Evolutionary conservation across 2,113 vertebrate species (phyloP), one percentile per base, ranked within the genome.

Genomic region (Pseudopipra pipra): DNA sequence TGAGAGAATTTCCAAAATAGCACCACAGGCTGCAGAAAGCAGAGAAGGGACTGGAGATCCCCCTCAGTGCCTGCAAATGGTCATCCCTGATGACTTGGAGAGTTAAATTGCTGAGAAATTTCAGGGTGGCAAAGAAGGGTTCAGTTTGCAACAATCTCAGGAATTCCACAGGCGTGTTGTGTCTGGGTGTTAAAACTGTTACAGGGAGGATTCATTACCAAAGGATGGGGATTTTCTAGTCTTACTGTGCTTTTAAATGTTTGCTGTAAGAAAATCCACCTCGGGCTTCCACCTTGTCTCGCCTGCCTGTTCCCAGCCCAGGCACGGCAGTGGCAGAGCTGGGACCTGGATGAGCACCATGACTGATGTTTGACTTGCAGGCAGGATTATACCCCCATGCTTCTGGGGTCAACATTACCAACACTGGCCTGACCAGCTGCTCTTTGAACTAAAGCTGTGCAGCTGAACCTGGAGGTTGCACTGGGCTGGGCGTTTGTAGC

Each of bases 1-100:
- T 71, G 92, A 94, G 88, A 68, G 68, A 90, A 95, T 95, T 94
- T 78, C 93, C 49, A 93, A 86, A 96, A 96, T 87, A 95, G 80
- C 93, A 72, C 56, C 0, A 0, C 37, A 28, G 73, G 85, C 93
- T 74, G 82, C 80, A 81, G 68, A 89, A 75, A 66, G 68, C 72
- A 56, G 72, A 43, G 59, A 31, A 49, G 43, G 44, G 18, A 52
- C 0, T 7, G 85, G 63, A 91, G 93, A 85, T 81, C 39, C 68
- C 85, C 80, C 61, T 62, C 4, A 0, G 39, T 65, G 73, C 76
- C 68, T 90, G 70, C 65, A 82, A 55, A 39, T 4, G 47, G 84
- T 41, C 84, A 95, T 90, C 68, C 68, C 76, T 59, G 68, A 27
- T 68, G 58, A 49, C 71, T 87, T 27, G 41, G 62, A 43, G 91